Percentiles rank a stretch among this genome's conserved stretches.
Conservation (phyloP, 2,113 vertebrate species). For the Ceyx melanurus region DNA sequence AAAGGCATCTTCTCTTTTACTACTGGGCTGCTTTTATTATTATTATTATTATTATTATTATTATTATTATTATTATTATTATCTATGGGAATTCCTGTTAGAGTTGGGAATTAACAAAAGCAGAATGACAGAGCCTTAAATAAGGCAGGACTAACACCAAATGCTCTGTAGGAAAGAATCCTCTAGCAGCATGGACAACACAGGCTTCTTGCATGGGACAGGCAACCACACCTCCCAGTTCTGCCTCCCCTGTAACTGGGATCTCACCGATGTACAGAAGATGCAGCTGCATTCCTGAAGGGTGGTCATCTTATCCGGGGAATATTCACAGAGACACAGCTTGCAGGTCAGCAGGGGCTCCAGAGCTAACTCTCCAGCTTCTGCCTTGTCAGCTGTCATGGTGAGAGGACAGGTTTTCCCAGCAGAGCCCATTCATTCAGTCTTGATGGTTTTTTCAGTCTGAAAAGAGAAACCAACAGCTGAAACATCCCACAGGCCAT, state of each 20-base stretch:
- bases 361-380: conserved; percentile 62
- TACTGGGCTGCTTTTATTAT: background rate
- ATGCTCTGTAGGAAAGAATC: background rate
- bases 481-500: background rate
- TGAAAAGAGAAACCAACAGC: conserved; percentile 36
- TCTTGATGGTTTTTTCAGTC: background rate
- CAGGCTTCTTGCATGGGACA: background rate
- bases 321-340: conserved; percentile 88
- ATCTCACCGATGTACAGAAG: conserved; percentile 88
- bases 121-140: background rate
- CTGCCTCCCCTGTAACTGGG: background rate
- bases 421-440: conserved; percentile 67
- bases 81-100: background rate
- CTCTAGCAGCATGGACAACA: background rate
- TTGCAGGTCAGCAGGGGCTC: conserved; percentile 85
- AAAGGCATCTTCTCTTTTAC: background rate
- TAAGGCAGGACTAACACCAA: background rate
- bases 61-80: background rate
- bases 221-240: background rate
- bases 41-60: too few species aligned
- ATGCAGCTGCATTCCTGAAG: conserved; percentile 88
- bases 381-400: conserved; percentile 76
- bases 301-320: conserved; percentile 79
- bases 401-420: conserved; percentile 39
- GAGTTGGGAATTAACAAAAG: background rate